These are phyloP conservation scores for Holacanthella duospinosa DNA, from an alignment of 2,888 invertebrate genomes.

Conservation along the genomic window DNA sequence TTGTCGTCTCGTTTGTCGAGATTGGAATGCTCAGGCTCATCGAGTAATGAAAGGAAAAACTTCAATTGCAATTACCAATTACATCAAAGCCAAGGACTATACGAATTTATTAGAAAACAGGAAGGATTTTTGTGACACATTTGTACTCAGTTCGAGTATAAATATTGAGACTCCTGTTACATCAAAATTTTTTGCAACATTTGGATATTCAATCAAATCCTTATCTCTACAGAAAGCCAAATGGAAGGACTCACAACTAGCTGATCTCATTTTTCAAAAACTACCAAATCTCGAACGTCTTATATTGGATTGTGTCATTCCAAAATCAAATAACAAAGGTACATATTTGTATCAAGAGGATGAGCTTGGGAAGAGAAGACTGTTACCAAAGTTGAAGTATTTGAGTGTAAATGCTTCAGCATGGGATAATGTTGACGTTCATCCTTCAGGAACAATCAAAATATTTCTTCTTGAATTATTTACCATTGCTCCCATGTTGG, in stretches of 20 bases:
- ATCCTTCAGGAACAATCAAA: not conserved
- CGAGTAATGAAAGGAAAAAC: constrained; percentile 3
- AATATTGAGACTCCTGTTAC: constrained; percentile 9
- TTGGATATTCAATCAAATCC: constrained; percentile 12
- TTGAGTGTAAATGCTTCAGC: constrained; percentile 14
- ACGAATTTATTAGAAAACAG: not conserved
- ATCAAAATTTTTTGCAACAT: constrained; percentile 9
- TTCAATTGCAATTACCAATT: not conserved
- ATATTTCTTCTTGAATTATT: constrained; percentile 17
- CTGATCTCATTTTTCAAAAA: constrained; percentile 10
- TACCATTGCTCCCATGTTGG: constrained; percentile 16
- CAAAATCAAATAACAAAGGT: constrained; percentile 7
- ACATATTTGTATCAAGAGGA: constrained; percentile 4
- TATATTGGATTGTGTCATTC: constrained; percentile 17
- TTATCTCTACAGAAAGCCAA: constrained; percentile 15
- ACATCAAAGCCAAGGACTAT: not conserved
- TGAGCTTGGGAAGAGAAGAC: not conserved
- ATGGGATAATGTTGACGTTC: not conserved
- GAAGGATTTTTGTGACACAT: constrained; percentile 9
- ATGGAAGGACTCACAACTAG: constrained; percentile 15
- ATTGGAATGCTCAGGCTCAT: constrained; percentile 20
- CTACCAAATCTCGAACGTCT: constrained; percentile 18
- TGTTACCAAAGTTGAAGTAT: constrained; percentile 9
- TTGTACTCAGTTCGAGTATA: not conserved
- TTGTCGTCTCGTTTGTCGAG: constrained; percentile 17